Evolutionary conservation across 2,797 vertebrate species (phyloP).

Genomic region (Alfaro cultratus): DNA sequence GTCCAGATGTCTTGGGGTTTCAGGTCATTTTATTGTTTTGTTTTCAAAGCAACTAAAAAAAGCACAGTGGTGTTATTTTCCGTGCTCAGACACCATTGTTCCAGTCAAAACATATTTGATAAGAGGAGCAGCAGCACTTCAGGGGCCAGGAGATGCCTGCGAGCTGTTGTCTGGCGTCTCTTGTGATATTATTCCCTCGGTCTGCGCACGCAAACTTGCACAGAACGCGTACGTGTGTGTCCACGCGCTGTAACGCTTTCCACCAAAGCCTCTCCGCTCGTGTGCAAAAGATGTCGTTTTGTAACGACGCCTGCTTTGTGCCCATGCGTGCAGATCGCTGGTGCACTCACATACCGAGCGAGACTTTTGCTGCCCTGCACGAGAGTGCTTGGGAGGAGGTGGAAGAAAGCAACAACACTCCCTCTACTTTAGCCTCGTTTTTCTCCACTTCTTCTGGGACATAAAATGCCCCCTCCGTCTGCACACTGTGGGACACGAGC

Average conservation of each 20-base stretch:
- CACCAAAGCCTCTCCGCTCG: conserved; percentile 46
- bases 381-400: conserved; percentile 63
- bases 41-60: conserved; percentile 60
- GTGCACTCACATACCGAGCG: conserved; percentile 48
- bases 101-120: conserved; percentile 81
- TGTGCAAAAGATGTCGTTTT: conserved; percentile 53
- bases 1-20: conserved; percentile 70
- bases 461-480: conserved; percentile 70
- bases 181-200: conserved; percentile 62
- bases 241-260: conserved; percentile 37
- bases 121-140: conserved; percentile 73
- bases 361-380: conserved; percentile 68
- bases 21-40: conserved; percentile 72
- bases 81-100: conserved; percentile 72
- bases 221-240: conserved; percentile 23
- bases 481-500: conserved; percentile 73
- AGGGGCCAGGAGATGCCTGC: conserved; percentile 74
- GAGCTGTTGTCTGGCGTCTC: conserved; percentile 75
- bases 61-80: conserved; percentile 70
- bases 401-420: conserved; percentile 52
- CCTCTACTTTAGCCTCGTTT: conserved; percentile 66
- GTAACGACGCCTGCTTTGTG: conserved; percentile 32
- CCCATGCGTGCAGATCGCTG: conserved; percentile 59
- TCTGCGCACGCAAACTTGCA: conserved; percentile 45
- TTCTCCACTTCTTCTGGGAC: conserved; percentile 66